phyloP scores from a whole-genome alignment of 2,888 invertebrate species.

The Marronus borbonicus region DNA sequence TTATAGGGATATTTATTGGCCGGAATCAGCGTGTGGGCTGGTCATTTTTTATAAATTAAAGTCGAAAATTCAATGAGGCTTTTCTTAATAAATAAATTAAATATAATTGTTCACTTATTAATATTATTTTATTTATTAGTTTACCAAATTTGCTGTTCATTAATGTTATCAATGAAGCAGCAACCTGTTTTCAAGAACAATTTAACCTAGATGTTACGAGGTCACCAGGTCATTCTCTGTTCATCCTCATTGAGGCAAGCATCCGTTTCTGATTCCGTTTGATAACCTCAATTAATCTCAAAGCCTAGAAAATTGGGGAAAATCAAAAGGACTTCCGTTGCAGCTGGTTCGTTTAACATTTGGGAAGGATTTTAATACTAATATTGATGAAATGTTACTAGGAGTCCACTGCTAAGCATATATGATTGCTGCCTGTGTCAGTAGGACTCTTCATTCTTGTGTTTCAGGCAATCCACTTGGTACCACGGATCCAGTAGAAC shows the following conservation, averaged over 20 bases:
- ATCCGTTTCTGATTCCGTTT: slow-evolving; percentile 85
- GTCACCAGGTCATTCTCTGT: slow-evolving; percentile 85
- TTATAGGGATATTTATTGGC: neutral
- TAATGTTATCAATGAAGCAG: too few species aligned
- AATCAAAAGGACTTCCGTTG: slow-evolving; percentile 91
- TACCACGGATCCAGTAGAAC: slow-evolving; percentile 81
- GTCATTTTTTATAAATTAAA: too few species aligned
- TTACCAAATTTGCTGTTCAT: too few species aligned
- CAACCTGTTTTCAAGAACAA: slow-evolving; percentile 72
- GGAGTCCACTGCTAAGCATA: slow-evolving; percentile 9
- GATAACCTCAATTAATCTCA: slow-evolving; percentile 90
- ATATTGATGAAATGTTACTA: neutral
- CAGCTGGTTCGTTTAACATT: slow-evolving; percentile 89
- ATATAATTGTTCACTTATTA: too few species aligned
- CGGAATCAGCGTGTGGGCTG: too few species aligned
- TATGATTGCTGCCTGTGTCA: slow-evolving; percentile 79
- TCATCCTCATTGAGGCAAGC: slow-evolving; percentile 83
- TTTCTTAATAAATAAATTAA: too few species aligned
- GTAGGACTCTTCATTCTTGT: slow-evolving; percentile 80
- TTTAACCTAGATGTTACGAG: slow-evolving; percentile 73
- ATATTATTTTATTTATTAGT: too few species aligned
- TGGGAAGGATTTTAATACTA: slow-evolving; percentile 60
- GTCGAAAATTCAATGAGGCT: too few species aligned
- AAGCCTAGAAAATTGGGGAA: slow-evolving; percentile 90
- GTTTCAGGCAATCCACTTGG: slow-evolving; percentile 82